A percentile compares a stretch with the other conserved stretches of the same genome.
Conservation (phyloP, 92 coral and sea anemone genomes). For the Anthopleura xanthogrammica region DNA sequence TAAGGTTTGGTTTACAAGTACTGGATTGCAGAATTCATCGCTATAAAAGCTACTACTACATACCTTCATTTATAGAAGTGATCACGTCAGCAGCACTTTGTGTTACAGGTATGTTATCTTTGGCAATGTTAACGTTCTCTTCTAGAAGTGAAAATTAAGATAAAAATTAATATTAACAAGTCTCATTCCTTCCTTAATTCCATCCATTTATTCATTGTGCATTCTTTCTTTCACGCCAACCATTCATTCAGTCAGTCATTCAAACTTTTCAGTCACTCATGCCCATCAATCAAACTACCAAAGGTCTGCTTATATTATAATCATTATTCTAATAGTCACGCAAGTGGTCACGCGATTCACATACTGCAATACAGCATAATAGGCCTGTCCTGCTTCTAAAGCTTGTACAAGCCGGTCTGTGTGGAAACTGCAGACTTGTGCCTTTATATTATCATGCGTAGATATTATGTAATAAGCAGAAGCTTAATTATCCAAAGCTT, state of each 20-base stretch:
- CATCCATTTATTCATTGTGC: no score
- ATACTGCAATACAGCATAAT: no score
- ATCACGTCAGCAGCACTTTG: slow-evolving; percentile 11
- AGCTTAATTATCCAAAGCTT: no score
- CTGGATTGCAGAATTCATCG: no score
- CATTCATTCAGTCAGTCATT: not conserved
- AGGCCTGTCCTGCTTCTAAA: no score
- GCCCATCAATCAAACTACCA: not conserved
- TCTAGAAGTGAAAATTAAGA: not conserved
- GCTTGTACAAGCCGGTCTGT: no score
- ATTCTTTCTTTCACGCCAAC: not conserved
- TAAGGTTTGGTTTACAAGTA: no score
- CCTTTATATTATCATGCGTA: no score
- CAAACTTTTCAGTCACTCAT: no score
- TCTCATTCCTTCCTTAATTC: not conserved
- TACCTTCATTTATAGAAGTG: slow-evolving; percentile 15
- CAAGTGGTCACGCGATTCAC: not conserved
- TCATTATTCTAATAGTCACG: not conserved
- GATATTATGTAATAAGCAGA: no score
- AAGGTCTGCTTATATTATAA: not conserved
- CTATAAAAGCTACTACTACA: not conserved
- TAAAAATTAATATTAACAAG: no score
- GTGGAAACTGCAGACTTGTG: no score
- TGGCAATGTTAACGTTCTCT: not conserved
- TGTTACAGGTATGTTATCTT: not conserved